phyloP scores from a whole-genome alignment of 1,140 invertebrate genomes.

The Colletes gigas region DNA sequence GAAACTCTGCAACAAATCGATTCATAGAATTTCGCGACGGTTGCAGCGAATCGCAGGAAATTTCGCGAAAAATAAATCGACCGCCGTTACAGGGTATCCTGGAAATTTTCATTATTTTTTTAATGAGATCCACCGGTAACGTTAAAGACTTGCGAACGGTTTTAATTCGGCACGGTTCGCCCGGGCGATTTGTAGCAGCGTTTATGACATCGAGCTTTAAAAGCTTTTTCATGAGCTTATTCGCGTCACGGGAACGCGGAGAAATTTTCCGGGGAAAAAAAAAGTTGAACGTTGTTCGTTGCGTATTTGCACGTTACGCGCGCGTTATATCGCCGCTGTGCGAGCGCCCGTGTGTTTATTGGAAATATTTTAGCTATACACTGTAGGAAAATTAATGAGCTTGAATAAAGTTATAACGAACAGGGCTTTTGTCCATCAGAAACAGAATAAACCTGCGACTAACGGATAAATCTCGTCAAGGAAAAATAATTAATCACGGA shows the following conservation, averaged over 20 bases:
- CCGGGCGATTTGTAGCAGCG: not conserved
- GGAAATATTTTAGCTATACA: conserved; percentile 4
- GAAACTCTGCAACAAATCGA: conserved; percentile 5
- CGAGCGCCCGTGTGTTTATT: not conserved
- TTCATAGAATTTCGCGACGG: not conserved
- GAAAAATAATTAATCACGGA: not conserved
- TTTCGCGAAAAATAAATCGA: no score
- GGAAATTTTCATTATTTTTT: not conserved
- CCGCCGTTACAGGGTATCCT: not conserved
- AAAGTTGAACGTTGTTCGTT: not conserved
- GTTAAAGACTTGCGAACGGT: not conserved
- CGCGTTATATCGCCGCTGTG: not conserved
- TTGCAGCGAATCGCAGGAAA: not conserved
- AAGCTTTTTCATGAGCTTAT: conserved; percentile 10
- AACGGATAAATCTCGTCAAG: not conserved
- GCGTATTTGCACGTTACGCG: not conserved
- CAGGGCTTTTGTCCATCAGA: not conserved
- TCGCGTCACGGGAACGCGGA: not conserved
- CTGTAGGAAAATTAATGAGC: not conserved
- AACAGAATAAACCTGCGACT: not conserved
- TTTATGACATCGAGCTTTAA: conserved; percentile 10
- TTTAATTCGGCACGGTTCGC: conserved; percentile 5
- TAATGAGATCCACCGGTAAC: not conserved
- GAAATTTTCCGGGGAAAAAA: conserved; percentile 8
- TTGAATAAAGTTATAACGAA: conserved; percentile 6